Percentiles rank a stretch among this genome's conserved stretches.
phyloP scores from a whole-genome alignment of 2,113 vertebrate species.

The Lepus americanus region DNA sequence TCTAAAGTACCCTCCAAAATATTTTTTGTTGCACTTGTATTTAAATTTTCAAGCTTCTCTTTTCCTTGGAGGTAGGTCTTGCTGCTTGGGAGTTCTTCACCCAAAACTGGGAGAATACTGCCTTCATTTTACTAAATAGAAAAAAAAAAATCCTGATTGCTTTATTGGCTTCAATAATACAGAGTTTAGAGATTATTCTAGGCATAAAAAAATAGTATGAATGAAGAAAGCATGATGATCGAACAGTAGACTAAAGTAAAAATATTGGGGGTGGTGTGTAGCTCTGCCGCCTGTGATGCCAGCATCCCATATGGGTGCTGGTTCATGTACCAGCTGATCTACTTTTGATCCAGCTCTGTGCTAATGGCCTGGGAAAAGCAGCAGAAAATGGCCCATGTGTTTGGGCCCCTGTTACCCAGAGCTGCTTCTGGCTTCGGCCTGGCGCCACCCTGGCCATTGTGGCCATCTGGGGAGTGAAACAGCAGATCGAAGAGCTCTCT shows the following conservation, averaged over 20 bases:
- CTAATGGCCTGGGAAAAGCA: too few relatives aligned
- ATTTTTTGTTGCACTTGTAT: background rate
- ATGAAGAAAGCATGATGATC: background rate
- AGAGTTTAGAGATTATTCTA: background rate
- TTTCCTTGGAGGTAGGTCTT: background rate
- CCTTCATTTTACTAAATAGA: background rate
- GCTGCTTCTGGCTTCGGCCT: too few relatives aligned
- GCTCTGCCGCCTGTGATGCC: too few relatives aligned
- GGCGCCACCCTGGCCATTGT: too few relatives aligned
- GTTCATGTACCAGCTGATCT: too few relatives aligned
- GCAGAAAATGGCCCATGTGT: too few relatives aligned
- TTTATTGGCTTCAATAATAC: background rate
- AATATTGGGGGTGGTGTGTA: too few relatives aligned
- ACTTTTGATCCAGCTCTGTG: too few relatives aligned
- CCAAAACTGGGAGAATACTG: background rate
- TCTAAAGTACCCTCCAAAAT: background rate
- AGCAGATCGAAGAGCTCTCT: too few relatives aligned
- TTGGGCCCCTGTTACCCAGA: too few relatives aligned
- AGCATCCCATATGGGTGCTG: too few relatives aligned
- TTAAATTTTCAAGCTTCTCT: conserved; percentile 5
- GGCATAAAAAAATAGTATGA: conserved; percentile 2
- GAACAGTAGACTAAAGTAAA: background rate
- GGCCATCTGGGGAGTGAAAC: too few relatives aligned
- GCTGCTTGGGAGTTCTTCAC: background rate
- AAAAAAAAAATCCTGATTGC: background rate